A percentile compares a stretch with the other conserved stretches of the same genome.
These are phyloP conservation scores for Crotalus tigris DNA, from an alignment of 2,113 vertebrate species.

Conservation along the genomic window DNA sequence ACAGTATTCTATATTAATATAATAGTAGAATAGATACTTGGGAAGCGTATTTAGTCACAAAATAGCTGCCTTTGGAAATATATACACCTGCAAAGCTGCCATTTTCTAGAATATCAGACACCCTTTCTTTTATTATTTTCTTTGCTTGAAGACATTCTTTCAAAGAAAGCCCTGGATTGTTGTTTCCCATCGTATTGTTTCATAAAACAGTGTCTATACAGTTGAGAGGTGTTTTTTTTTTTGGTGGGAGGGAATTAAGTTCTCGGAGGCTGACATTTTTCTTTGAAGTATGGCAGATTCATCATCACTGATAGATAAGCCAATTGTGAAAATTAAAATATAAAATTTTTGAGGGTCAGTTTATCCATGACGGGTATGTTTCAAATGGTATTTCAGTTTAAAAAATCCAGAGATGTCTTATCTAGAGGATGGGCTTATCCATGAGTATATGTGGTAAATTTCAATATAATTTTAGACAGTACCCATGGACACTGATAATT, in stretches of 20 bases:
- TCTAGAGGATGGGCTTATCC: neutral
- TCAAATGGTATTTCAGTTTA: neutral
- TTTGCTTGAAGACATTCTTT: neutral
- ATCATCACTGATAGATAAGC: neutral
- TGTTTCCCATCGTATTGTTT: neutral
- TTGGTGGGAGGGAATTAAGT: neutral
- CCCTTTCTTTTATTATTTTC: neutral
- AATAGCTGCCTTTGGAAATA: neutral
- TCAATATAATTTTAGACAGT: neutral
- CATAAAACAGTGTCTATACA: neutral
- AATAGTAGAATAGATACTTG: neutral
- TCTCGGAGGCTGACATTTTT: neutral
- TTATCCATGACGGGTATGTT: neutral
- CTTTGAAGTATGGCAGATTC: neutral
- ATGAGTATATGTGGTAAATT: neutral
- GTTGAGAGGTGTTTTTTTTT: neutral
- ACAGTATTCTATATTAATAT: neutral
- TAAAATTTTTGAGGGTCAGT: neutral
- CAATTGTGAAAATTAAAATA: neutral
- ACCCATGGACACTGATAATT: neutral
- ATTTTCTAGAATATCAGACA: neutral
- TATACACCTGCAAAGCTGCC: neutral
- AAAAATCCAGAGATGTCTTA: neutral
- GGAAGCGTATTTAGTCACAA: neutral
- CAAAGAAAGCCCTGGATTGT: neutral